Evolutionary conservation across 23 tunicate genomes (phyloP).

Genomic region (Ciona savignyi): DNA sequence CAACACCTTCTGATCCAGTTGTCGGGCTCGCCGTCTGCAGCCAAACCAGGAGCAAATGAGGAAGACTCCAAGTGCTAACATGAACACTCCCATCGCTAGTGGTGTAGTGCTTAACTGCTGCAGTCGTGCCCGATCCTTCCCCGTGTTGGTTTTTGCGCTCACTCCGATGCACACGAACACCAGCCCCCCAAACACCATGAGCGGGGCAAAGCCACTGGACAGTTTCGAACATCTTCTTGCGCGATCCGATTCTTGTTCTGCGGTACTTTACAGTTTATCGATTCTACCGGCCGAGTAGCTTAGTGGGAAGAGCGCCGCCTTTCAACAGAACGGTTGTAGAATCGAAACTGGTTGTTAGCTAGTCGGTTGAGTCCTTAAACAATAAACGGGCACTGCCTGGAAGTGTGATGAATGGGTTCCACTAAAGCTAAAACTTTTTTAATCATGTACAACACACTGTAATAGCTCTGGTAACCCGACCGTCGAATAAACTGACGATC

Average conservation of each 20-base stretch:
- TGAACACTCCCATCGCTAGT: slow-evolving; percentile 85
- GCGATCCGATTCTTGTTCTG: slow-evolving; percentile 77
- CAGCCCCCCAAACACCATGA: slow-evolving; percentile 92
- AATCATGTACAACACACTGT: no score
- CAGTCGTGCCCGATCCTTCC: slow-evolving; percentile 59
- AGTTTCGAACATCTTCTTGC: slow-evolving; percentile 82
- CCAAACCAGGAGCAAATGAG: slow-evolving; percentile 82
- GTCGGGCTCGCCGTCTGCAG: slow-evolving; percentile 56
- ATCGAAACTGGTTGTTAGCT: no score
- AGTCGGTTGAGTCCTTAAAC: no score
- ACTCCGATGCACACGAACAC: slow-evolving; percentile 93
- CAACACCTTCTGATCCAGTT: slow-evolving; percentile 47
- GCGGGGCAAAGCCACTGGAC: slow-evolving; percentile 92
- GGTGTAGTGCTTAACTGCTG: slow-evolving; percentile 76
- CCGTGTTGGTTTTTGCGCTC: slow-evolving; percentile 73
- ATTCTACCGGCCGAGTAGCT: no score
- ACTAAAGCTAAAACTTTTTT: no score
- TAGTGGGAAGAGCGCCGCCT: no score
- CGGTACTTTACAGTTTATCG: not conserved
- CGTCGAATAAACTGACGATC: no score
- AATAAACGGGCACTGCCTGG: no score
- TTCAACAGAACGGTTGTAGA: no score
- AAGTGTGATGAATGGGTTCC: no score
- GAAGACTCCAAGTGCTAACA: slow-evolving; percentile 57
- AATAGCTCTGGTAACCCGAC: no score